These are phyloP conservation scores for Columbina picui DNA, from an alignment of 2,113 vertebrate species.

Conservation along the genomic window DNA sequence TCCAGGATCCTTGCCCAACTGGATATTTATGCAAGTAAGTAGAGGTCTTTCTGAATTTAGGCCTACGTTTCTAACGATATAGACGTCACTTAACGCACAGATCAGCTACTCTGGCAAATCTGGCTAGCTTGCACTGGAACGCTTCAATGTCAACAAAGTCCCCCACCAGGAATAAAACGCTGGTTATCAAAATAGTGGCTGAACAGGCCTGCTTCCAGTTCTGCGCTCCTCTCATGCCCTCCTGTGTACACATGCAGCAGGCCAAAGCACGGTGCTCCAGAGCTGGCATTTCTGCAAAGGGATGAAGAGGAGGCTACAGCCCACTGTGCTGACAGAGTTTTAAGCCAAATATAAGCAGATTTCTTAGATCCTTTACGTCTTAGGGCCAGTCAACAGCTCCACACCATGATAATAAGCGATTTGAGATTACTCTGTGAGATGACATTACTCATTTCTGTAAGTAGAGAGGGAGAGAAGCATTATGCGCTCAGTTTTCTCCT, in stretches of 20 bases:
- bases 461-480: not conserved
- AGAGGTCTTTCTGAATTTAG: not conserved
- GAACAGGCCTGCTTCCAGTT: not conserved
- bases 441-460: not conserved
- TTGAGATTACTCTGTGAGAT: not conserved
- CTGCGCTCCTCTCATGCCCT: conserved; percentile 60
- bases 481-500: not conserved
- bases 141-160: not conserved
- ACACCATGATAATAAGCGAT: not conserved
- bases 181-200: not conserved
- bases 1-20: not conserved
- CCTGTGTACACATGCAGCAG: conserved; percentile 55
- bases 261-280: not conserved
- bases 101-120: not conserved
- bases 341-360: not conserved
- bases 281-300: not conserved
- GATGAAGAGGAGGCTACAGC: not conserved
- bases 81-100: not conserved
- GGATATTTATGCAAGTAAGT: not conserved
- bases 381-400: not conserved
- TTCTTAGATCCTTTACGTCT: not conserved
- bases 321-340: not conserved
- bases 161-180: not conserved
- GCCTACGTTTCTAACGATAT: not conserved
- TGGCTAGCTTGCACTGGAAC: not conserved